Evolutionary conservation across 2,888 invertebrate genomes (phyloP).

Genomic region (Ormyrus labotus): DNA sequence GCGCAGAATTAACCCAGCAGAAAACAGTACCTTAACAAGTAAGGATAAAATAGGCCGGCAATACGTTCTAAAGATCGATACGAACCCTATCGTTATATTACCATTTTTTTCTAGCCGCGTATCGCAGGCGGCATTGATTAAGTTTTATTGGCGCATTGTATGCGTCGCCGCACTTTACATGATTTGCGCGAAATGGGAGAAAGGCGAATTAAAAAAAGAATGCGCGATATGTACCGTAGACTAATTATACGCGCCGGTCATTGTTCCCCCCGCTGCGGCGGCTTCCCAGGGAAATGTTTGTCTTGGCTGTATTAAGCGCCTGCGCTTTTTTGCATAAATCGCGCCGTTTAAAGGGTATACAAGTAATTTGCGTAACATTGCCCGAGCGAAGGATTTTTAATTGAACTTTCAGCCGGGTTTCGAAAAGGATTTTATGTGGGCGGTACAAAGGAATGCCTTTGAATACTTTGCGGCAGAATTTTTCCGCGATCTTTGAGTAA

Average conservation of each 20-base stretch:
- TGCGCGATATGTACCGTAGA: slow-evolving; percentile 29
- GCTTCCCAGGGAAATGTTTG: slow-evolving; percentile 41
- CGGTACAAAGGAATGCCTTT: too few relatives aligned
- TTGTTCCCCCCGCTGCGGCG: slow-evolving; percentile 27
- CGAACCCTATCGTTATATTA: slow-evolving; percentile 14
- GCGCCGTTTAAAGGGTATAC: slow-evolving; percentile 33
- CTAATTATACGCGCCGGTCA: slow-evolving; percentile 38
- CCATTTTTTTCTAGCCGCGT: background rate
- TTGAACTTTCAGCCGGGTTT: slow-evolving; percentile 38
- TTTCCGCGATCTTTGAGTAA: too few relatives aligned
- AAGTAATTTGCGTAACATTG: slow-evolving; percentile 45
- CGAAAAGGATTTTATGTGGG: background rate
- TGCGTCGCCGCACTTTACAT: slow-evolving; percentile 29
- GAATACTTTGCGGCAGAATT: too few relatives aligned
- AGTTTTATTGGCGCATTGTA: slow-evolving; percentile 46
- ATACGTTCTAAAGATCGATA: too few relatives aligned
- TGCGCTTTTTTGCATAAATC: slow-evolving; percentile 39
- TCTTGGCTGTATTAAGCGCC: slow-evolving; percentile 33
- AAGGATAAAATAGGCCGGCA: too few relatives aligned
- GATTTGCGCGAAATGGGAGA: slow-evolving; percentile 41
- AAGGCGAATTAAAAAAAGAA: slow-evolving; percentile 42
- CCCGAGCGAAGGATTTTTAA: slow-evolving; percentile 45
- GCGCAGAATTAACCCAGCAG: too few relatives aligned
- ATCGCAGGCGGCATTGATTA: slow-evolving; percentile 40
- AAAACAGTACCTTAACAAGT: too few relatives aligned